These are phyloP conservation scores for Castor canadensis DNA, from an alignment of 2,113 vertebrate genomes.

Conservation along the genomic window DNA sequence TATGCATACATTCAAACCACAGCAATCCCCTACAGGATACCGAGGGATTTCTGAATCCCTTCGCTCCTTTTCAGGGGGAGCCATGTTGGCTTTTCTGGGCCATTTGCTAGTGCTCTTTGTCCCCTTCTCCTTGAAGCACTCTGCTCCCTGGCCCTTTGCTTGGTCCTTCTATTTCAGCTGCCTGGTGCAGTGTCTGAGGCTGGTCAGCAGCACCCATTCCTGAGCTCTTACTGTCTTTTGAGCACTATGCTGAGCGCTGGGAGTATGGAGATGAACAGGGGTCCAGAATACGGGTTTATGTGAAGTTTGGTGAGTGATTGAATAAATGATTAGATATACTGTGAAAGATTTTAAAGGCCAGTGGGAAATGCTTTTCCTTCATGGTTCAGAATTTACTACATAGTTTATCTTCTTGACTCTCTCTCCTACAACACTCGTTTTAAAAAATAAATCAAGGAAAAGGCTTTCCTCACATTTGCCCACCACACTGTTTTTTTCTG, in stretches of 20 bases:
- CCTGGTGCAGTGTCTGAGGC: neutral
- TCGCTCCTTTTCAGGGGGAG: neutral
- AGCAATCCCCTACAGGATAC: neutral
- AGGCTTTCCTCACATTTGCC: neutral
- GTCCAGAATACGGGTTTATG: neutral
- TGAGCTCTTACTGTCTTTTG: neutral
- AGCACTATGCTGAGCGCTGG: neutral
- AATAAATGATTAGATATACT: neutral
- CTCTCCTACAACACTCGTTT: neutral
- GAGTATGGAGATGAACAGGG: neutral
- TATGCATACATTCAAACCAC: neutral
- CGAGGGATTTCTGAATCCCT: neutral
- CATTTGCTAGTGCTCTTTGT: neutral
- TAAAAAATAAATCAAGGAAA: slow-evolving; percentile 41
- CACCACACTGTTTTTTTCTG: neutral
- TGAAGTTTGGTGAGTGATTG: neutral
- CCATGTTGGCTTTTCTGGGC: neutral
- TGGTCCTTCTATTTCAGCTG: neutral
- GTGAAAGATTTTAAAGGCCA: neutral
- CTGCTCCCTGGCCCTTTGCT: neutral
- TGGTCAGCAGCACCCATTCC: neutral
- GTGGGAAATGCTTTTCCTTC: slow-evolving; percentile 27
- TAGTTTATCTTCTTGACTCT: slow-evolving; percentile 48
- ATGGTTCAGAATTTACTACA: slow-evolving; percentile 2
- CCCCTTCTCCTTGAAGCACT: neutral